Evolutionary conservation across 2,797 vertebrate genomes (phyloP), one percentile per base, ranked within the genome.

Genomic region (Carduelis carduelis): DNA sequence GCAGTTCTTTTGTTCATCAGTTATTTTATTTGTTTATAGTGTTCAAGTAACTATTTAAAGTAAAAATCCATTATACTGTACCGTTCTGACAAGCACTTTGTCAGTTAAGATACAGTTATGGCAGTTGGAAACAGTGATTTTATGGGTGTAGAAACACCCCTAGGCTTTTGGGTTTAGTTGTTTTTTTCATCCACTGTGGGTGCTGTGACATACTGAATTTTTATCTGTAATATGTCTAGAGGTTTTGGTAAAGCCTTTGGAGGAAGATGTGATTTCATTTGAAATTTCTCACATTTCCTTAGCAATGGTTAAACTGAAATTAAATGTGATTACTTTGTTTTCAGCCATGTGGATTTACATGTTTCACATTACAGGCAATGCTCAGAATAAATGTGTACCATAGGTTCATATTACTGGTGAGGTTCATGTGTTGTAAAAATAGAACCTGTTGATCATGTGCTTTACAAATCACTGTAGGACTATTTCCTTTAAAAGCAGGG

Each of bases 311-410:
- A 90, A 91, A 79, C 16, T 83, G 53, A 95, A 96, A 89, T 65
- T 49, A 55, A 78, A 71, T 53, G 50, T 47, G n/a, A 22, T 57
- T 79, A 50, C 78, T 90, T 76, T 69, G 83, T 95, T 90, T 92
- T 87, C 72, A 63, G 49, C 39, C 18, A 15, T 63, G 56, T 75
- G 86, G 59, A 34, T 80, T 85, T 82, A 24, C 60, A 14, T 77
- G 70, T 95, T 92, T 93, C 78, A 46, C 71, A 39, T 97, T 95
- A 87, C 87, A 83, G 69, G 80, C 86, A 64, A 21, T 70, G 68
- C 93, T 91, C 69, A 75, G 89, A 93, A 78, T 95, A 89, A 79
- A 75, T 32, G 26, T 70, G 46, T 83, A 88, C 57, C 43, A 32
- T 43, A 77, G 44, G 35, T 74, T 95, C 80, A 24, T 94, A 39